Percentiles rank a stretch among this genome's conserved stretches.
Conservation (phyloP, 2,797 vertebrate species). For the Catamblyrhynchus diadema region DNA sequence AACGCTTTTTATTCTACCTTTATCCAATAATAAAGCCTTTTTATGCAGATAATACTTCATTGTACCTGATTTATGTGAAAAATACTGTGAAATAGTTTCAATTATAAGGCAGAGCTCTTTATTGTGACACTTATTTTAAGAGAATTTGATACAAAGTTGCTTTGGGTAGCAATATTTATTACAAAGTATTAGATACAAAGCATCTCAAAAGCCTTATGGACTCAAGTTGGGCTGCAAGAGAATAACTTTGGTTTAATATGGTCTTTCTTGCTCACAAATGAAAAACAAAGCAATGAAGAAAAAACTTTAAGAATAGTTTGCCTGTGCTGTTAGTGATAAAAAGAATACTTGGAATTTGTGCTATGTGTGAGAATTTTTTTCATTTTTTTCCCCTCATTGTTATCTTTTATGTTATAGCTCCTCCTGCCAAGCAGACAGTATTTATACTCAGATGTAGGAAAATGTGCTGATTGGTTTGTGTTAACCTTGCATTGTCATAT, state of each 20-base stretch:
- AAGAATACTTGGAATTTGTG: neutral
- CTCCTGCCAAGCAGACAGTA: neutral
- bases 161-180: conserved; percentile 8
- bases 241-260: neutral
- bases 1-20: neutral
- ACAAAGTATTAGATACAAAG: neutral
- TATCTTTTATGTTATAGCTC: neutral
- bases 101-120: neutral
- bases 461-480: neutral
- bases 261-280: neutral
- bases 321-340: neutral
- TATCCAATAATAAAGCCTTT: neutral
- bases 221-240: neutral
- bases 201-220: neutral
- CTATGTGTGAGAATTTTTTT: neutral
- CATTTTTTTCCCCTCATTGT: neutral
- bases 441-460: neutral
- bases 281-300: neutral
- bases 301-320: neutral
- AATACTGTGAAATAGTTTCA: neutral
- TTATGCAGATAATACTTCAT: neutral
- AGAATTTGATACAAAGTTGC: neutral
- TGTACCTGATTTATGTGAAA: neutral
- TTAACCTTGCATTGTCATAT: neutral
- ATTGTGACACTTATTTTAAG: neutral